Conservation (phyloP, 1,140 invertebrate species). For the Diorhabda sublineata region DNA sequence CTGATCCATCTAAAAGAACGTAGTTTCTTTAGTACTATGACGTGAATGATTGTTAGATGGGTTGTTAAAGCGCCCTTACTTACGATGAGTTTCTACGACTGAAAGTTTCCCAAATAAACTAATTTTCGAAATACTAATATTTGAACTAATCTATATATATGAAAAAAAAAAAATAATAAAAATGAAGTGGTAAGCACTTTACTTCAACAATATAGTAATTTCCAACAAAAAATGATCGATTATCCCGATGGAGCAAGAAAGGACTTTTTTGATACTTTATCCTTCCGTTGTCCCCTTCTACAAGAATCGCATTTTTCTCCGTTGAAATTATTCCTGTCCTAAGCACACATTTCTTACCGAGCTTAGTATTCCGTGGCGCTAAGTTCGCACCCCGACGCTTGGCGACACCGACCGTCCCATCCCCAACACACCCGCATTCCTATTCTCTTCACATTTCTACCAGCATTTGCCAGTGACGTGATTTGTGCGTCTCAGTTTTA, state of each 20-base stretch:
- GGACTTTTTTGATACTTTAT: slow-evolving; percentile 26
- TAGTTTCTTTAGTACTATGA: too few species aligned
- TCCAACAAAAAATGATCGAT: slow-evolving; percentile 41
- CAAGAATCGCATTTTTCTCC: slow-evolving; percentile 39
- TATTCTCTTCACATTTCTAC: slow-evolving; percentile 44
- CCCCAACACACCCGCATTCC: slow-evolving; percentile 36
- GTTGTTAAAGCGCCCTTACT: too few species aligned
- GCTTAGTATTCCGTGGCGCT: slow-evolving; percentile 41
- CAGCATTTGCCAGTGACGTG: slow-evolving; percentile 47
- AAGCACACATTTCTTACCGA: slow-evolving; percentile 43
- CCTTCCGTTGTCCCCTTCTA: slow-evolving; percentile 29
- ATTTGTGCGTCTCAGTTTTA: slow-evolving; percentile 40
- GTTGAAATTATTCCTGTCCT: slow-evolving; percentile 42
- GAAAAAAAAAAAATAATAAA: background rate
- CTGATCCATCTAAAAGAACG: too few species aligned
- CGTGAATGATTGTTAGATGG: too few species aligned
- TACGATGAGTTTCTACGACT: too few species aligned
- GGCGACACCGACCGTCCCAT: background rate
- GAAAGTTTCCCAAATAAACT: too few species aligned
- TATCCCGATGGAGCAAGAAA: slow-evolving; percentile 38
- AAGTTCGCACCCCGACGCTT: slow-evolving; percentile 35
- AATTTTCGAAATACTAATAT: too few species aligned
- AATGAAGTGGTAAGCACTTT: too few species aligned
- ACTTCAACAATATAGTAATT: slow-evolving; percentile 16
- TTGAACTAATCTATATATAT: background rate